Evolutionary conservation across 2,888 invertebrate genomes (phyloP).

Genomic region (Drosophila kambysellisi): DNA sequence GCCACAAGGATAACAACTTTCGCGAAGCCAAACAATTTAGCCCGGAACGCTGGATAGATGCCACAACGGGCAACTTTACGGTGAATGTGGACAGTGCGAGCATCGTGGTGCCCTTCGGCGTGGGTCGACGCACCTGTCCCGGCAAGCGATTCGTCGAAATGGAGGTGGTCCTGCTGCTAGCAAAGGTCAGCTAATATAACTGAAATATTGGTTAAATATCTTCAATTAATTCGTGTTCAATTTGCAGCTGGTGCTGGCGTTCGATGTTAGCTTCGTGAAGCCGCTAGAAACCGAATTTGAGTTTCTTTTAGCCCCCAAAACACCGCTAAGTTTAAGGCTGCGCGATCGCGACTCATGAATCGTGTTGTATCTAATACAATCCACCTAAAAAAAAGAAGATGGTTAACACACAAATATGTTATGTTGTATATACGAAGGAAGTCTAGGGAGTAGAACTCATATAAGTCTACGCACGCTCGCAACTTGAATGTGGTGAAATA

Average conservation of each 20-base stretch:
- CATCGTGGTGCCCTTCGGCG: constrained; percentile 92
- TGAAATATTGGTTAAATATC: accelerated
- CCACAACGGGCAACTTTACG: constrained; percentile 78
- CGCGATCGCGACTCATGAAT: constrained; percentile 86
- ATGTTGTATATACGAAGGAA: constrained; percentile 29
- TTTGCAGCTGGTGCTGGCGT: constrained; percentile 89
- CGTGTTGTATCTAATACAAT: constrained; percentile 37
- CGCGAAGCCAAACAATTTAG: constrained; percentile 89
- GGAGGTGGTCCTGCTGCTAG: constrained; percentile 90
- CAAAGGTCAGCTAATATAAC: constrained; percentile 87
- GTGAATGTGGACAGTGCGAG: constrained; percentile 86
- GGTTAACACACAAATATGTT: constrained; percentile 18
- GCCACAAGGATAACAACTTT: constrained; percentile 91
- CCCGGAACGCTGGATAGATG: constrained; percentile 92
- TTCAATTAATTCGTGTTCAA: not conserved
- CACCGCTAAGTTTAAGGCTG: constrained; percentile 89
- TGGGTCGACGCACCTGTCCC: constrained; percentile 92
- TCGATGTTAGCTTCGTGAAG: constrained; percentile 89
- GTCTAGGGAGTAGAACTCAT: constrained; percentile 23
- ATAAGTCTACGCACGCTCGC: constrained; percentile 10
- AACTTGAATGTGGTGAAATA: constrained; percentile 10
- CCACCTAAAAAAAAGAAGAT: constrained; percentile 1
- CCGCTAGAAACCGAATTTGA: constrained; percentile 92
- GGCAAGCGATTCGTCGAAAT: constrained; percentile 94
- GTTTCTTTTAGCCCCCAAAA: constrained; percentile 92